phyloP scores from a whole-genome alignment of 2,888 invertebrate genomes.

The Cataglyphis cursor region DNA sequence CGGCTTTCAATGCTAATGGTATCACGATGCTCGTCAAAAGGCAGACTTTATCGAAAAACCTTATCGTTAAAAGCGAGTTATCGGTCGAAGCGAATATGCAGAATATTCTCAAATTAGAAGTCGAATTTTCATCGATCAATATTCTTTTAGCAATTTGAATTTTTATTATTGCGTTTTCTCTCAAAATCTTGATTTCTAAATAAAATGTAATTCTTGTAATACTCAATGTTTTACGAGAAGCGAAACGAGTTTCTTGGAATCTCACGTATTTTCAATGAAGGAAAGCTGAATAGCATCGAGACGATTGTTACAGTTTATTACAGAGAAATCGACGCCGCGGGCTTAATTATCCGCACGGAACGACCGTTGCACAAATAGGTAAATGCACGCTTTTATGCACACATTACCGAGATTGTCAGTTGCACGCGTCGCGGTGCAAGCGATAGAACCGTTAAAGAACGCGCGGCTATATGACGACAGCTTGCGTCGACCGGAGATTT shows the following conservation, averaged over 20 bases:
- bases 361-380: conserved; percentile 36
- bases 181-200: not conserved
- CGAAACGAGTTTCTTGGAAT: not conserved
- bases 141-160: not conserved
- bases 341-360: conserved; percentile 38
- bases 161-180: not conserved
- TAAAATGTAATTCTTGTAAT: not conserved
- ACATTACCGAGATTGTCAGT: conserved; percentile 42
- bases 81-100: not conserved
- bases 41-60: conserved; percentile 9
- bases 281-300: not conserved
- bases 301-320: not conserved
- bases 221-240: not conserved
- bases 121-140: not conserved
- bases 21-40: conserved; percentile 3
- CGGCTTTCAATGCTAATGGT: conserved; percentile 30
- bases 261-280: not conserved
- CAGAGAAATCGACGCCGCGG: conserved; percentile 2
- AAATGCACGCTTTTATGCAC: conserved; percentile 39
- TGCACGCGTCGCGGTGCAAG: conserved; percentile 34
- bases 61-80: conserved; percentile 22
- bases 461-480: conserved; percentile 31
- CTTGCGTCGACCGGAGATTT: conserved; percentile 53
- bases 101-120: not conserved
- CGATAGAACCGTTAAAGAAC: conserved; percentile 23